Percentiles rank a stretch among this genome's conserved stretches.
These are phyloP conservation scores for Acestrorhynchus altus DNA, from an alignment of 2,797 vertebrate genomes.

Conservation along the genomic window DNA sequence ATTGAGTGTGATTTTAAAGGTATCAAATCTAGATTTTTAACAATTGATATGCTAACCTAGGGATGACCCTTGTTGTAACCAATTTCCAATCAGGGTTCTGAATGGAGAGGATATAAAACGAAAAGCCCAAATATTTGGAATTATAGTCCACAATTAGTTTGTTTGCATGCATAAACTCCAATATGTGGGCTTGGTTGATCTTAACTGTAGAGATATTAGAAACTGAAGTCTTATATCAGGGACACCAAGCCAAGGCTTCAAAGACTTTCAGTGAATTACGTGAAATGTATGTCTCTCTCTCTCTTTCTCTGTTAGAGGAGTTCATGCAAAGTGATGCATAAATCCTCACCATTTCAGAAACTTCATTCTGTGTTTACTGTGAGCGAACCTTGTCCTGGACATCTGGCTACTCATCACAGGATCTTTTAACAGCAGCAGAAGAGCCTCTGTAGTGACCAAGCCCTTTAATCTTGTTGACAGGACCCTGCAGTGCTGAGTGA, in stretches of 20 bases:
- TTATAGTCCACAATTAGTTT: too few relatives aligned
- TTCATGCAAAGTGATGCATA: neutral
- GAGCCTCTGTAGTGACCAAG: constrained; percentile 1
- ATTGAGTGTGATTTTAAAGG: too few relatives aligned
- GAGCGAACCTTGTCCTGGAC: neutral
- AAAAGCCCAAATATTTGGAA: too few relatives aligned
- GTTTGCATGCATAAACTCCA: neutral
- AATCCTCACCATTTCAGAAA: neutral
- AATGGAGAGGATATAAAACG: too few relatives aligned
- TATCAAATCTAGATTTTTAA: too few relatives aligned
- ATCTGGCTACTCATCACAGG: constrained; percentile 1
- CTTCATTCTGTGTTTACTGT: neutral
- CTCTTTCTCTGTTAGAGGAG: neutral
- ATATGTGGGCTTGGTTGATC: neutral
- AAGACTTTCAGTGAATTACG: neutral
- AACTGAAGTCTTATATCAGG: constrained; percentile 1
- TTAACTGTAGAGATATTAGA: neutral
- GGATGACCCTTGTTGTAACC: too few relatives aligned
- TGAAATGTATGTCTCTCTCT: constrained; percentile 7
- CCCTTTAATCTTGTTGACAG: constrained; percentile 31
- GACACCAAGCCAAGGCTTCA: neutral
- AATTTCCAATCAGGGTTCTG: too few relatives aligned
- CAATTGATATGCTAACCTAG: too few relatives aligned
- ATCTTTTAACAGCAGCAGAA: constrained; percentile 13
- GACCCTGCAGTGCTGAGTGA: constrained; percentile 10